A percentile compares a stretch with the other conserved stretches of the same genome.
phyloP scores from a whole-genome alignment of 2,888 invertebrate genomes.

The Lissonota sp. region DNA sequence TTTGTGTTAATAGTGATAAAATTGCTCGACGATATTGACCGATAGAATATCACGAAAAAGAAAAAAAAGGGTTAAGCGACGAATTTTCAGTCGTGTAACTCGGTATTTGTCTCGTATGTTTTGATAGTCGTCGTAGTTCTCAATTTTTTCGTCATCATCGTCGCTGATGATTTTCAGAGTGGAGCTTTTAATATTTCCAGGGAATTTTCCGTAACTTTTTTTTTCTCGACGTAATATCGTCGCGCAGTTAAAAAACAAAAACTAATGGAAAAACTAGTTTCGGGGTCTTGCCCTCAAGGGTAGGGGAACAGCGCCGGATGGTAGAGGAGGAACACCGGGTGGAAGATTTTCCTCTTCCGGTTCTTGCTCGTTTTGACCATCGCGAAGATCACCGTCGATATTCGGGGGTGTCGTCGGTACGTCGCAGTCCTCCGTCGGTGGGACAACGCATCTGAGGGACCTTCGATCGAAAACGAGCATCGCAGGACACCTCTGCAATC shows the following conservation, averaged over 20 bases:
- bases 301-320: conserved; percentile 82
- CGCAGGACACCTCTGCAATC: conserved; percentile 95
- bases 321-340: conserved; percentile 80
- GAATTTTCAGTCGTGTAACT: neutral
- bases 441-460: conserved; percentile 93
- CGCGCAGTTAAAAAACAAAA: conserved; percentile 5
- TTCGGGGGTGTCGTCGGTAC: conserved; percentile 90
- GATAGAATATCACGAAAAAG: neutral
- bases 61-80: conserved; percentile 3
- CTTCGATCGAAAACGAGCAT: conserved; percentile 95
- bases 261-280: conserved; percentile 72
- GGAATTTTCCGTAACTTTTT: neutral
- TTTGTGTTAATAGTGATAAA: conserved; percentile 30
- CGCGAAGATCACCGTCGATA: conserved; percentile 79
- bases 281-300: conserved; percentile 76
- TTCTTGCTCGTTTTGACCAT: conserved; percentile 80
- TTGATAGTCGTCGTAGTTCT: neutral
- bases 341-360: conserved; percentile 82
- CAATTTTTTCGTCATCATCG: neutral
- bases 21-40: conserved; percentile 55
- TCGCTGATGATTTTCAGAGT: too few relatives aligned
- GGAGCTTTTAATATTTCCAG: too few relatives aligned
- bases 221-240: conserved; percentile 49
- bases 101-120: neutral
- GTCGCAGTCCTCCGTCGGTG: conserved; percentile 95